A percentile compares a stretch with the other conserved stretches of the same genome.
phyloP scores from a whole-genome alignment of 2,113 vertebrate genomes.

The Entomyzon cyanotis region DNA sequence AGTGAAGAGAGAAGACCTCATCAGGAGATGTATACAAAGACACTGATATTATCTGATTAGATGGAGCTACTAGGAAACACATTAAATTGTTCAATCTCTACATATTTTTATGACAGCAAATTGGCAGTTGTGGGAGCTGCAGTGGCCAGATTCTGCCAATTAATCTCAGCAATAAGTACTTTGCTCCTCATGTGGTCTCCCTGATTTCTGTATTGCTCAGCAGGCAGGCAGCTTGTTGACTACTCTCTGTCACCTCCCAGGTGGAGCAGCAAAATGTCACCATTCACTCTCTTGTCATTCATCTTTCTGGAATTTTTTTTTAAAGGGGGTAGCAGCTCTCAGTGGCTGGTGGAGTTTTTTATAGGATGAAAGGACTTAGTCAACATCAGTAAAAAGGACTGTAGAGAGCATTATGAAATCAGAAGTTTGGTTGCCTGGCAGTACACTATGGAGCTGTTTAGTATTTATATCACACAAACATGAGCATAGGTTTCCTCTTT shows the following conservation, averaged over 20 bases:
- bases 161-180: slow-evolving; percentile 1
- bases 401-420: neutral
- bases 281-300: neutral
- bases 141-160: slow-evolving; percentile 30
- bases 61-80: neutral
- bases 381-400: neutral
- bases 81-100: neutral
- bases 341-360: neutral
- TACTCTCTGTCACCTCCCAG: neutral
- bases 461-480: neutral
- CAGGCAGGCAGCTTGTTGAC: slow-evolving; percentile 38
- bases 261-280: slow-evolving; percentile 34
- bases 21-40: neutral
- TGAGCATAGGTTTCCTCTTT: neutral
- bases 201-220: slow-evolving; percentile 35
- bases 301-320: neutral
- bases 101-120: neutral
- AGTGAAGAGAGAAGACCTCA: neutral
- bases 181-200: neutral
- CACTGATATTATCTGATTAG: neutral
- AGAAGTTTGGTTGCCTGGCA: neutral
- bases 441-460: neutral
- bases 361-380: neutral
- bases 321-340: neutral
- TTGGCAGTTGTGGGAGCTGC: slow-evolving; percentile 4